Base-by-base conservation (phyloP, 2,113 vertebrate genomes). In the Micronycteris hirsuta region DNA sequence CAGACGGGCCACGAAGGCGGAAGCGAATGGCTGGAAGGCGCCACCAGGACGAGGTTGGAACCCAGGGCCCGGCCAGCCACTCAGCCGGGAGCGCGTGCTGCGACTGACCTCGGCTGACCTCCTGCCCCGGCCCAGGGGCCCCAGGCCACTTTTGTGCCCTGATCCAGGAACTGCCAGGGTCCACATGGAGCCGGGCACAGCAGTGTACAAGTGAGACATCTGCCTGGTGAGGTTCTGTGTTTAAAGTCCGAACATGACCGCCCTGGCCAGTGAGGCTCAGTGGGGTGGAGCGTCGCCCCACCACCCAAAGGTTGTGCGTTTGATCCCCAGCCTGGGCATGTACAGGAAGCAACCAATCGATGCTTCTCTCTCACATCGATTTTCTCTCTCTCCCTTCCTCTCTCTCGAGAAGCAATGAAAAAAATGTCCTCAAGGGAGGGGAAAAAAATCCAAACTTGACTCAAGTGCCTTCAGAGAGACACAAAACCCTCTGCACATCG, bases 11-110 rank as follows among this genome's bases (percentile, higher is more conserved):
- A 13, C 2, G n/a, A 31, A 49, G 38, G 31, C 0, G 7, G 20
- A 15, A 68, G 19, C 0, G 28, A 45, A 16, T 5, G 65, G 24
- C 54, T 3, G 0, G 28, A 15, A 58, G 10, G 17, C 28, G 17
- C 24, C 8, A 17, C 17, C 33, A 56, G 56, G 54, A 47, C 31
- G 0, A 52, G 70, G 19, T 5, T 2, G 28, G 86, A 26, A 2
- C 15, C 58, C 61, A 4, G 73, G 36, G 24, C 9, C 45, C 73
- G 2, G 31, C 17, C n/a, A 7, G 16, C 5, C 4, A 0, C 52
- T 1, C 7, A 16, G 13, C 52, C 31, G 0, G 0, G 0, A 31
- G 43, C 24, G 24, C 56, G 22, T n/a, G 26, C 70, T 31, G 31
- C 24, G 19, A 14, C 14, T n/a, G 5, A 19, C 47, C 38, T 28